These are phyloP conservation scores for Macrobrachium nipponense DNA, from an alignment of 1,140 invertebrate genomes.

Conservation along the genomic window DNA sequence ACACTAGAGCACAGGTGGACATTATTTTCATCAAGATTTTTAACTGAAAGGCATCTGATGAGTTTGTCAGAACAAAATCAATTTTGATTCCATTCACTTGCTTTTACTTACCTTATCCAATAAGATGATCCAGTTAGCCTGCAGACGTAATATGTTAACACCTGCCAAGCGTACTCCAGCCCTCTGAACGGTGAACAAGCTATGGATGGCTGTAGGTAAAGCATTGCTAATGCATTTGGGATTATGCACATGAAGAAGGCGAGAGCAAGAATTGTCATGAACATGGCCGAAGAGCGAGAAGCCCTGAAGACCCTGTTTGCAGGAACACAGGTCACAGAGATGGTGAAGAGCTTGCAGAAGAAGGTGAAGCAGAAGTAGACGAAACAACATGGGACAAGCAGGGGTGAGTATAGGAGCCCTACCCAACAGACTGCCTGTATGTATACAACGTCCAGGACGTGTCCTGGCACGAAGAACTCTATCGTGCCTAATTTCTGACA, in stretches of 20 bases:
- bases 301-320: constrained; percentile 81
- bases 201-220: constrained; percentile 80
- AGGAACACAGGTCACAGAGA: constrained; percentile 75
- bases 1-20: not conserved
- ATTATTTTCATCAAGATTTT: no score
- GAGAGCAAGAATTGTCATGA: constrained; percentile 44
- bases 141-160: constrained; percentile 38
- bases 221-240: constrained; percentile 77
- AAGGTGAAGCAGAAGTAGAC: constrained; percentile 72
- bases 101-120: constrained; percentile 39
- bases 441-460: constrained; percentile 87
- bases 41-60: no score
- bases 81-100: no score
- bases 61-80: not conserved
- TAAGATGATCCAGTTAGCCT: not conserved
- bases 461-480: constrained; percentile 85
- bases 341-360: constrained; percentile 87
- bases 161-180: constrained; percentile 74
- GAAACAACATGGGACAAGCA: constrained; percentile 74
- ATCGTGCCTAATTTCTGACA: constrained; percentile 69
- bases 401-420: constrained; percentile 84
- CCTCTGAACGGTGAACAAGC: constrained; percentile 85
- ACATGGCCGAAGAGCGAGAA: constrained; percentile 75
- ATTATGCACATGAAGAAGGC: constrained; percentile 39
- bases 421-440: constrained; percentile 85